These are phyloP conservation scores for Meteorus colon DNA, from an alignment of 2,888 invertebrate genomes.

Conservation along the genomic window DNA sequence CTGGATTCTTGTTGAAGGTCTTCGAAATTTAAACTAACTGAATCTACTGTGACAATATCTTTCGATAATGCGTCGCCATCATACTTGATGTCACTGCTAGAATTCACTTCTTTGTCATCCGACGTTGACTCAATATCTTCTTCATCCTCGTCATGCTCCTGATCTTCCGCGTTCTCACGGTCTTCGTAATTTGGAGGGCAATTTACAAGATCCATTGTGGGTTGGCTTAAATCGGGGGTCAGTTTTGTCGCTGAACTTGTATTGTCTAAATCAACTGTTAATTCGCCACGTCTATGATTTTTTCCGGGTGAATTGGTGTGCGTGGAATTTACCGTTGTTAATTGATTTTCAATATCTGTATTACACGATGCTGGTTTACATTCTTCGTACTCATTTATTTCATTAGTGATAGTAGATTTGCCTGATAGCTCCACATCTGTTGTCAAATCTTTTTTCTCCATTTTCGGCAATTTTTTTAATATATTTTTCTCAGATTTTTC, in stretches of 20 bases:
- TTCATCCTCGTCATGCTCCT: slow-evolving; percentile 35
- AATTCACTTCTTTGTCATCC: slow-evolving; percentile 32
- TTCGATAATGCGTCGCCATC: slow-evolving; percentile 37
- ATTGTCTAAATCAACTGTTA: neutral
- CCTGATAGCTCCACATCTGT: neutral
- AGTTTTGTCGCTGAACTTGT: too few relatives aligned
- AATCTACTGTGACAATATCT: slow-evolving; percentile 38
- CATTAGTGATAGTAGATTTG: too few relatives aligned
- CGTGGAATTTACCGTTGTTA: neutral
- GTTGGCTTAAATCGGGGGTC: neutral
- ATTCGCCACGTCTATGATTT: neutral
- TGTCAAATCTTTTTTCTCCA: slow-evolving; percentile 53
- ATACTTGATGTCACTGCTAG: slow-evolving; percentile 12
- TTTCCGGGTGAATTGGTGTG: neutral
- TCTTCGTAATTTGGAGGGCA: slow-evolving; percentile 25
- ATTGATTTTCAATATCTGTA: neutral
- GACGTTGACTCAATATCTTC: slow-evolving; percentile 20
- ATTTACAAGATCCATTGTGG: neutral
- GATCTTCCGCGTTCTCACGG: slow-evolving; percentile 36
- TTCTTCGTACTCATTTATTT: neutral
- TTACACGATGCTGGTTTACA: neutral
- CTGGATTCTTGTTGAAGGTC: slow-evolving; percentile 66
- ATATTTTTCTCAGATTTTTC: slow-evolving; percentile 37
- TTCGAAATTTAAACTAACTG: slow-evolving; percentile 59
- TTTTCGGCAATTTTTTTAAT: slow-evolving; percentile 62